Evolutionary conservation across 2,113 vertebrate species (phyloP).

Genomic region (Phalacrocorax carbo): DNA sequence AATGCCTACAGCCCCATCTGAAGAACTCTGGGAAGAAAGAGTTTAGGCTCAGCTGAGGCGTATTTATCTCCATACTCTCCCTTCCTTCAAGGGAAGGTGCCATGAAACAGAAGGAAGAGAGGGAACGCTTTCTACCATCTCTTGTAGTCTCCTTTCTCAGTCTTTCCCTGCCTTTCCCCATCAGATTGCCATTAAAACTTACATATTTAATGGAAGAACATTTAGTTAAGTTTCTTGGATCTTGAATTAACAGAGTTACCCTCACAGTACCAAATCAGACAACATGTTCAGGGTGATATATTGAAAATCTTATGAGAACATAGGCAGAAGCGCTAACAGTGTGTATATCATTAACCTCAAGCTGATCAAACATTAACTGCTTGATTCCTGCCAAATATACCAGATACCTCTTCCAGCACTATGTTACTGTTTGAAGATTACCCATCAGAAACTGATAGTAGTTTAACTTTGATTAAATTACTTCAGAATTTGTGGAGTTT

Average conservation of each 20-base stretch:
- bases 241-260: not conserved
- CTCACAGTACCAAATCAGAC: not conserved
- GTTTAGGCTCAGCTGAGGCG: not conserved
- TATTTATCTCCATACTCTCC: not conserved
- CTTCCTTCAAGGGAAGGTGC: not conserved
- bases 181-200: not conserved
- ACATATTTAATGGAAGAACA: not conserved
- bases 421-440: not conserved
- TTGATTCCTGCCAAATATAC: not conserved
- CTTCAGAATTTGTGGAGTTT: not conserved
- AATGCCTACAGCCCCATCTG: not conserved
- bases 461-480: not conserved
- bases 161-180: not conserved
- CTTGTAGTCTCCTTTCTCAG: not conserved
- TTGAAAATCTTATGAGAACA: not conserved
- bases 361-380: conserved; percentile 50
- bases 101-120: not conserved
- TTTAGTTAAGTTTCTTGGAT: not conserved
- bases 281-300: not conserved
- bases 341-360: conserved; percentile 41
- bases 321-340: not conserved
- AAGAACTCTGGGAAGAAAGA: not conserved
- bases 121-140: not conserved
- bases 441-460: not conserved
- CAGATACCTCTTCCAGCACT: not conserved